Base-by-base conservation (phyloP, 1,140 invertebrate species). In the Zophobas morio region DNA sequence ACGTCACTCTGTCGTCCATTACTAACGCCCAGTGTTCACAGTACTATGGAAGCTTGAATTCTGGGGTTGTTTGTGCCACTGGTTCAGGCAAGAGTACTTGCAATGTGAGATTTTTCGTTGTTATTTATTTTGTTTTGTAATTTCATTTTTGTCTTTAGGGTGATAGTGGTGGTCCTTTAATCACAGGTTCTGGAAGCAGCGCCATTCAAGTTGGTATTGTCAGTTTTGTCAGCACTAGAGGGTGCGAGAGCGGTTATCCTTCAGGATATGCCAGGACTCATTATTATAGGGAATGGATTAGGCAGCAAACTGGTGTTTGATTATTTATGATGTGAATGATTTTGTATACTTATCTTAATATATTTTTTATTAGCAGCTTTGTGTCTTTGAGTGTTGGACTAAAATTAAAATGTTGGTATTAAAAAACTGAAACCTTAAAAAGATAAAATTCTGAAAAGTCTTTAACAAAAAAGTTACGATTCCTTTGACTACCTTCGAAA, bases 251-350 rank as follows among this genome's bases (percentile, higher is more conserved):
- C 57, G 86, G 87, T n/a, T 74, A 83, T 32, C 90, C 90, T 0
- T 87, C 88, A 8, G 90, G 88, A 0, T 91, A 89, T 78, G 88
- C 87, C 0, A 85, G 90, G 33, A 88, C 90, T 6, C 88, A 32
- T 3, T 1, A 0, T 8, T 57, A 57, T 35, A 57, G 56, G 33
- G 1, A 20, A 1, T 57, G 56, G 56, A 57, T 57, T 36, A 57
- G 56, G n/a, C 2, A 34, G 20, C 88, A 70, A 78, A 46, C 42
- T 8, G 42, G 42, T 46, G 42, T 46, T 8, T 46, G 8, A 46
- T 20, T 20, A 20, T 20, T 20, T 20, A 20, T 20, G 20, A 20
- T 20, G 20, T 20, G 20, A 20, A 20, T 20, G 20, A 20, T 20
- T 20, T 20, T 20, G 20, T 20, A 20, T 20, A 20, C 20, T 20